These are phyloP conservation scores for Abramis brama DNA, from an alignment of 2,113 vertebrate genomes.

Conservation along the genomic window DNA sequence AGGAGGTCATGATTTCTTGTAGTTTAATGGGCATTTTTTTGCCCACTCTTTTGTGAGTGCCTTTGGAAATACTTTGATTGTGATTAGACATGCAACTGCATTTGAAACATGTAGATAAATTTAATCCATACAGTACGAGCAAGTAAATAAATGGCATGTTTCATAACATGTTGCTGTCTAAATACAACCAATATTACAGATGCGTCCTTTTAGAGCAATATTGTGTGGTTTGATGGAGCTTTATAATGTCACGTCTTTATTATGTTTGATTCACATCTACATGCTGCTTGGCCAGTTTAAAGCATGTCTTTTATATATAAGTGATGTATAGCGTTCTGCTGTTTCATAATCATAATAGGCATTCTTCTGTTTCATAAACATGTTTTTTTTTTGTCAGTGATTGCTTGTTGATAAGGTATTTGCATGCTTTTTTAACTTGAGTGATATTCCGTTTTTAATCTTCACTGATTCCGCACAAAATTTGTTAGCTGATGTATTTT, in stretches of 20 bases:
- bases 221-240: not conserved
- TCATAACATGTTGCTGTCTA: not conserved
- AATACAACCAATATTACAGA: not conserved
- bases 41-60: not conserved
- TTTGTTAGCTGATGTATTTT: slow-evolving; percentile 4
- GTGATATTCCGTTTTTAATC: not conserved
- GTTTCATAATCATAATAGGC: not conserved
- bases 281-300: not conserved
- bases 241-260: not conserved
- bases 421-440: not conserved
- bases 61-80: not conserved
- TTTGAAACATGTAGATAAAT: slow-evolving; percentile 21
- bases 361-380: not conserved
- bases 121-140: not conserved
- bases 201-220: not conserved
- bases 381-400: not conserved
- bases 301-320: not conserved
- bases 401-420: not conserved
- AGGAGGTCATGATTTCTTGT: slow-evolving; percentile 36
- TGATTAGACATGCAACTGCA: slow-evolving; percentile 32
- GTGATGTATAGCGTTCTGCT: not conserved
- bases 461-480: not conserved
- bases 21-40: slow-evolving; percentile 31
- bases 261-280: not conserved
- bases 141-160: not conserved